Evolutionary conservation across 2,888 invertebrate genomes (phyloP).

Genomic region (Pollenia labialis): DNA sequence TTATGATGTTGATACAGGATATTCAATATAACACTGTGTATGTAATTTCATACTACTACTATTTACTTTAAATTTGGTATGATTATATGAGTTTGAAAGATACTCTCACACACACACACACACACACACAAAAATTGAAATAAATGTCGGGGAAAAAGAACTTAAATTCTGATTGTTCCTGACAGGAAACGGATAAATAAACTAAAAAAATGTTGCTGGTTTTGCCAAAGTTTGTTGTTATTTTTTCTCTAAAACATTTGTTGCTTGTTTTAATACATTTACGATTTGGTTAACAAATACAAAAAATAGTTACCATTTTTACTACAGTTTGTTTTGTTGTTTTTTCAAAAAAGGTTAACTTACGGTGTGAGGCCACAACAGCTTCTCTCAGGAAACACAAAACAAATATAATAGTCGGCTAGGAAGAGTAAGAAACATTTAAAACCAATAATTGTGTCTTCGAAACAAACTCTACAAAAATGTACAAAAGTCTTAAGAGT

Average conservation of each 20-base stretch:
- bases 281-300: conserved; percentile 42
- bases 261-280: conserved; percentile 43
- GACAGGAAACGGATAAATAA: conserved; percentile 75
- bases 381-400: conserved; percentile 20
- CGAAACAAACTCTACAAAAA: neutral
- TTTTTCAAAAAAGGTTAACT: conserved; percentile 59
- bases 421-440: conserved; percentile 19
- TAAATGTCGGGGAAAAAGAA: conserved; percentile 33
- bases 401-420: neutral
- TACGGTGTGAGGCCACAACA: conserved; percentile 43
- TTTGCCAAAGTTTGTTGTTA: conserved; percentile 71
- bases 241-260: neutral
- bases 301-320: conserved; percentile 35
- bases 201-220: conserved; percentile 69
- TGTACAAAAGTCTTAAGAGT: neutral
- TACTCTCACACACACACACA: neutral
- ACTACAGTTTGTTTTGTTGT: conserved; percentile 9
- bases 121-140: conserved; percentile 38
- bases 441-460: conserved; percentile 31
- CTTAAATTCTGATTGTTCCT: conserved; percentile 75
- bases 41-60: neutral
- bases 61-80: neutral
- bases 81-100: conserved; percentile 3
- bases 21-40: conserved; percentile 48
- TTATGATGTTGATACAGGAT: conserved; percentile 40